Percentiles rank a stretch among this genome's conserved stretches.
These are phyloP conservation scores for Eurytoma californica DNA, from an alignment of 2,888 invertebrate genomes.

Conservation along the genomic window DNA sequence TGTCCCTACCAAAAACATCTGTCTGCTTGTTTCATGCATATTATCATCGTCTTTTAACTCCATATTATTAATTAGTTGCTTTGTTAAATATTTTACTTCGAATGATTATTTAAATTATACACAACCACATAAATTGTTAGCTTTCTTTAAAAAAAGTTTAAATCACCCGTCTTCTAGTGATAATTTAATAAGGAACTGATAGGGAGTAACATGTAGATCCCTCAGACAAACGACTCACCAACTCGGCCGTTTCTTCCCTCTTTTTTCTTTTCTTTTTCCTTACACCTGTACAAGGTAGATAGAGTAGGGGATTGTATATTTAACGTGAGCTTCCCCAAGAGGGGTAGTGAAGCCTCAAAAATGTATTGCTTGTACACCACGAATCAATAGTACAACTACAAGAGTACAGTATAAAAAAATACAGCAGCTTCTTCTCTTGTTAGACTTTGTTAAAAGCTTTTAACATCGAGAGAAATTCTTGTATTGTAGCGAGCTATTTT, in stretches of 20 bases:
- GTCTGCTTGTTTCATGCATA: slow-evolving; percentile 65
- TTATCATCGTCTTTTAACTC: slow-evolving; percentile 71
- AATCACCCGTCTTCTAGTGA: slow-evolving; percentile 10
- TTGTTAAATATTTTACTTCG: slow-evolving; percentile 32
- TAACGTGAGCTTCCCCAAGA: slow-evolving; percentile 68
- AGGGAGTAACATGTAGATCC: slow-evolving; percentile 17
- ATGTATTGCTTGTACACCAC: slow-evolving; percentile 69
- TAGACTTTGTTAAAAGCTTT: slow-evolving; percentile 46
- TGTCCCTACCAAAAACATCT: slow-evolving; percentile 69
- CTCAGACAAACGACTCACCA: slow-evolving; percentile 56
- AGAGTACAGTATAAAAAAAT: slow-evolving; percentile 55
- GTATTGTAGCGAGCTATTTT: background rate
- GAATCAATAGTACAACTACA: slow-evolving; percentile 68
- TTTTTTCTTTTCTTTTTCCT: slow-evolving; percentile 62
- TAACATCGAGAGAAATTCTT: slow-evolving; percentile 9
- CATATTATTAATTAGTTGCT: too few relatives aligned
- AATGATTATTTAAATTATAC: slow-evolving; percentile 10
- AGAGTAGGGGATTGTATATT: slow-evolving; percentile 68
- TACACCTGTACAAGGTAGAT: slow-evolving; percentile 67
- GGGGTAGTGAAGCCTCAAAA: slow-evolving; percentile 71
- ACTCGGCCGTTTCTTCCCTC: slow-evolving; percentile 61
- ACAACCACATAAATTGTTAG: slow-evolving; percentile 17
- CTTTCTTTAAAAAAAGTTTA: slow-evolving; percentile 15
- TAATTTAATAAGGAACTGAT: slow-evolving; percentile 15
- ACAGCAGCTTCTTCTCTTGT: slow-evolving; percentile 50